Conservation (phyloP, 1,140 invertebrate genomes). For the Apolygus lucorum region DNA sequence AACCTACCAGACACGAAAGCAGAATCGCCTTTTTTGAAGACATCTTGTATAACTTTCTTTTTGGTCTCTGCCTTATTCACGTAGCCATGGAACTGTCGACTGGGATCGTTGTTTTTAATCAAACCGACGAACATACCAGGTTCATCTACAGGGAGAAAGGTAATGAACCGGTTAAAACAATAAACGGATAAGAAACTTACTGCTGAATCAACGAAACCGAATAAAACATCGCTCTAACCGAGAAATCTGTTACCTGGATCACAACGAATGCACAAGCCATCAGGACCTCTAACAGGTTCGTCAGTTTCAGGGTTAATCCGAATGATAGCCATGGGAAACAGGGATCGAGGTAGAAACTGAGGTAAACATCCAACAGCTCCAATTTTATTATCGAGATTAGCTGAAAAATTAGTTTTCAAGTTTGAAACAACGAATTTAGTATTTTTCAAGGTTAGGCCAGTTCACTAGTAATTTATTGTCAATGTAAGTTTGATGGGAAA, state of each 20-base stretch:
- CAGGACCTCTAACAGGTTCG: conserved; percentile 39
- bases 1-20: conserved; percentile 56
- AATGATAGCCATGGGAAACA: conserved; percentile 49
- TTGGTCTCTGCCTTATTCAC: conserved; percentile 52
- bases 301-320: conserved; percentile 40
- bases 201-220: neutral
- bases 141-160: conserved; percentile 51
- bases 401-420: too few relatives aligned
- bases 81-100: conserved; percentile 52
- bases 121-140: conserved; percentile 68
- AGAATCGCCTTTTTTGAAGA: conserved; percentile 60
- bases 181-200: neutral
- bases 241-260: conserved; percentile 34
- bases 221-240: too few relatives aligned
- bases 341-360: conserved; percentile 42
- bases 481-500: too few relatives aligned
- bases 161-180: neutral
- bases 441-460: too few relatives aligned
- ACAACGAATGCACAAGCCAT: conserved; percentile 56
- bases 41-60: conserved; percentile 60
- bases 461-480: too few relatives aligned
- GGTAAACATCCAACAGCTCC: conserved; percentile 69
- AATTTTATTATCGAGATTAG: conserved; percentile 55
- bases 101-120: conserved; percentile 49
- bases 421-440: too few relatives aligned